Evolutionary conservation across 2,888 invertebrate genomes (phyloP), one percentile per base, ranked within the genome.

Genomic region (Notodonta ziczac): DNA sequence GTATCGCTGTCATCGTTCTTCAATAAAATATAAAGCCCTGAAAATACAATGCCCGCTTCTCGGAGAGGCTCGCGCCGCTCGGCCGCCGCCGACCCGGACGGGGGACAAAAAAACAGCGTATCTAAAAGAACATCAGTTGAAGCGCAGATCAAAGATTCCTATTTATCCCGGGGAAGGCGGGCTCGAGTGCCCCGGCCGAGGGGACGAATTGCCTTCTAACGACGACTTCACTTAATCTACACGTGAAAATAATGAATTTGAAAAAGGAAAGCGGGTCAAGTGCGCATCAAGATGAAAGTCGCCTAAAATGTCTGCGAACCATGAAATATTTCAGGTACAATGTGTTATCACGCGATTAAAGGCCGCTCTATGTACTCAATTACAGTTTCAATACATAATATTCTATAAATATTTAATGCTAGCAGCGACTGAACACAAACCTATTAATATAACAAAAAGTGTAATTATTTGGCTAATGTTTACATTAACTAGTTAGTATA

Each of bases 121-220:
- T 65, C 62, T 63, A 67, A 70, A 71, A 67, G 71, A 72, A 74
- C 71, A 69, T 70, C 71, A 69, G 70, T 73, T 62, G 68, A 72
- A 70, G 72, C 60, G 67, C 61, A 78, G 76, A 80, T 80, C 76
- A 80, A 81, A 68, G 75, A 74, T 71, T 64, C 60, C 59, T 64
- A 69, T 70, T 67, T 68, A 67, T 61, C 53, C 59, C 57, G 54
- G 56, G 56, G 58, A 40, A 52, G 42, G 13, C n/a, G 16, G 58
- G 14, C 56, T 46, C 40, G 56, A 52, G 14, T n/a, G 52, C 8
- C 50, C n/a, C 32, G 42, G 53, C 52, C 44, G 58, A 10, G 56
- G 50, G 57, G 50, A 55, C 60, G 57, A 56, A 50, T 59, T 44
- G 48, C 44, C 16, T 44, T 57, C 46, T 60, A 39, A n/a, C n/a